A percentile compares a stretch with the other conserved stretches of the same genome.
Conservation (phyloP, 2,888 invertebrate genomes). For the Neoitamus cyanurus region DNA sequence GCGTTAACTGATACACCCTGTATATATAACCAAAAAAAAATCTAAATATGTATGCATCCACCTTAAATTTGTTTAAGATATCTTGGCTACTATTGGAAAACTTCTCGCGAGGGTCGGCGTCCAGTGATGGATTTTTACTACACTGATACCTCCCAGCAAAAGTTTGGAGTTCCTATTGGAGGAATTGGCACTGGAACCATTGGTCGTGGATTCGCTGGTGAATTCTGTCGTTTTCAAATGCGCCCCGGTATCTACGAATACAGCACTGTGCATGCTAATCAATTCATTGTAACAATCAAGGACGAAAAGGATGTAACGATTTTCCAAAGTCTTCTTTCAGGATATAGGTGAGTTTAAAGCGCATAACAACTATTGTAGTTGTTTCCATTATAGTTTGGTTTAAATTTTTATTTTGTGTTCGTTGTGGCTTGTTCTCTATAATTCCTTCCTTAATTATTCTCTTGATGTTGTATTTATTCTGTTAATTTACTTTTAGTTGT, state of each 20-base stretch:
- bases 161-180: conserved; percentile 90
- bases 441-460: not conserved
- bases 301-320: conserved; percentile 75
- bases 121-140: conserved; percentile 85
- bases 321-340: conserved; percentile 83
- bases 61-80: conserved; percentile 70
- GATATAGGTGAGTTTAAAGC: conserved; percentile 73
- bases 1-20: no score
- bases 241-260: conserved; percentile 91
- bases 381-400: not conserved
- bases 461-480: no score
- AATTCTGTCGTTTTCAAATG: conserved; percentile 92
- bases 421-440: not conserved
- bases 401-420: not conserved
- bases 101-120: conserved; percentile 72
- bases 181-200: conserved; percentile 81
- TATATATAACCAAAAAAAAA: no score
- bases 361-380: not conserved
- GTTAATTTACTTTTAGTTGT: no score
- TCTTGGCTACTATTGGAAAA: conserved; percentile 75
- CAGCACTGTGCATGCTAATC: conserved; percentile 83
- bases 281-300: conserved; percentile 90
- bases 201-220: conserved; percentile 91
- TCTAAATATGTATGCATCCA: not conserved
- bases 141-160: conserved; percentile 78